Percentiles rank a stretch among this genome's conserved stretches.
Evolutionary conservation across 2,113 vertebrate genomes (phyloP).

Genomic region (Dendrocopos noguchii): DNA sequence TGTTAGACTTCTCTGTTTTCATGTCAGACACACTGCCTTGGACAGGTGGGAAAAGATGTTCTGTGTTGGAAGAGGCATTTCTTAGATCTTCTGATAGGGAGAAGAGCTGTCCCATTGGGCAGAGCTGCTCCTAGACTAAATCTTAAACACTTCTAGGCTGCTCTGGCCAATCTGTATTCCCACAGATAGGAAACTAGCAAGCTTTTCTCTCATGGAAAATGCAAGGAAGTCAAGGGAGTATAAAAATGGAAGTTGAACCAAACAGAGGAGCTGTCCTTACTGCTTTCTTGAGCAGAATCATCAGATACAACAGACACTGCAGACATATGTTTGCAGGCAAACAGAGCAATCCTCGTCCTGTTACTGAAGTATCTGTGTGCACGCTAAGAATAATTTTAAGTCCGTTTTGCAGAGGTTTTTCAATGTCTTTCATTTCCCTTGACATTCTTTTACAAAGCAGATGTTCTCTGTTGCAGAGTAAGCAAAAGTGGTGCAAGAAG

Average conservation of each 20-base stretch:
- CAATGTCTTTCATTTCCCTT: neutral
- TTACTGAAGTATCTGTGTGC: neutral
- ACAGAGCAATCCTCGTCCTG: neutral
- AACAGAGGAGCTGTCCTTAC: neutral
- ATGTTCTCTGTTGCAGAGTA: constrained; percentile 74
- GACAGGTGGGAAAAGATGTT: neutral
- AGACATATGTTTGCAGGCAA: neutral
- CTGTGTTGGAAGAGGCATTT: neutral
- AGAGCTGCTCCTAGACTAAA: neutral
- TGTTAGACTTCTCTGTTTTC: neutral
- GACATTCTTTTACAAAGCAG: neutral
- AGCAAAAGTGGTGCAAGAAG: constrained; percentile 80
- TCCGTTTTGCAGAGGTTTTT: neutral
- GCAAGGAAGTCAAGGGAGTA: neutral
- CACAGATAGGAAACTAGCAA: neutral
- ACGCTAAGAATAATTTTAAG: neutral
- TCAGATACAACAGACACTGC: neutral
- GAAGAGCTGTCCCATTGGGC: neutral
- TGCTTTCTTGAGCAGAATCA: neutral
- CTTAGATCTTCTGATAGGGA: neutral
- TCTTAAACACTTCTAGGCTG: neutral
- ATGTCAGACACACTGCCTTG: neutral
- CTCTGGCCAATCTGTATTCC: neutral
- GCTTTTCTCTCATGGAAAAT: neutral
- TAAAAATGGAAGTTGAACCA: neutral